A percentile compares a stretch with the other conserved stretches of the same genome.
phyloP scores from a whole-genome alignment of 1,140 invertebrate genomes.

The honey bee (Apis mellifera) region DNA sequence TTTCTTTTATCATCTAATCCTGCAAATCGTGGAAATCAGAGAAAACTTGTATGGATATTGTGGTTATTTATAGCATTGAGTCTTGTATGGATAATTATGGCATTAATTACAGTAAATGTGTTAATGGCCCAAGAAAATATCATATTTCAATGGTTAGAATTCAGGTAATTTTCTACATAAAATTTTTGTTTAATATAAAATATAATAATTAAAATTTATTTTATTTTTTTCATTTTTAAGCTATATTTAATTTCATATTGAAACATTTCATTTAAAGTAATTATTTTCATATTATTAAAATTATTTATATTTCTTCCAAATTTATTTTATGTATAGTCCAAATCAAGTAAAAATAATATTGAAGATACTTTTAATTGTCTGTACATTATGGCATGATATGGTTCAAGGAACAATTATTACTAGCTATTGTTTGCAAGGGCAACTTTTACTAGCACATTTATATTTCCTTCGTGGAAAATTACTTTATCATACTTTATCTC shows the following conservation, averaged over 20 bases:
- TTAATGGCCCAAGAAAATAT: conserved; percentile 85
- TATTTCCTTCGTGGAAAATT: conserved; percentile 87
- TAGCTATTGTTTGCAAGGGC: conserved; percentile 90
- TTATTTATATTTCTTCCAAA: conserved; percentile 22
- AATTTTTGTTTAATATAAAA: not conserved
- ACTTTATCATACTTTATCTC: conserved; percentile 86
- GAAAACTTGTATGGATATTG: conserved; percentile 84
- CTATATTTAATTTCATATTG: not conserved
- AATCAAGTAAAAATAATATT: conserved; percentile 78
- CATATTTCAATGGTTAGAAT: conserved; percentile 85
- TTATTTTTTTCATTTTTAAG: conserved; percentile 5
- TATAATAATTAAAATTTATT: not conserved
- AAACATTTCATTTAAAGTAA: conserved; percentile 1
- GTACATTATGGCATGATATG: conserved; percentile 89
- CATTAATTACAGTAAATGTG: conserved; percentile 85
- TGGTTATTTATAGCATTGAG: conserved; percentile 88
- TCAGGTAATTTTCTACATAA: conserved; percentile 62
- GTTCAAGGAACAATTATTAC: conserved; percentile 89
- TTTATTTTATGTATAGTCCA: conserved; percentile 78
- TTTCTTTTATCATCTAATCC: conserved; percentile 86
- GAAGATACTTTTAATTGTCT: conserved; percentile 85
- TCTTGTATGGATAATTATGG: conserved; percentile 85
- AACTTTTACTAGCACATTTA: conserved; percentile 87
- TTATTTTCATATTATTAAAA: not conserved
- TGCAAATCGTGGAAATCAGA: conserved; percentile 85